Evolutionary conservation across 1,140 invertebrate species (phyloP).

Genomic region (Aphelenchoides besseyi): DNA sequence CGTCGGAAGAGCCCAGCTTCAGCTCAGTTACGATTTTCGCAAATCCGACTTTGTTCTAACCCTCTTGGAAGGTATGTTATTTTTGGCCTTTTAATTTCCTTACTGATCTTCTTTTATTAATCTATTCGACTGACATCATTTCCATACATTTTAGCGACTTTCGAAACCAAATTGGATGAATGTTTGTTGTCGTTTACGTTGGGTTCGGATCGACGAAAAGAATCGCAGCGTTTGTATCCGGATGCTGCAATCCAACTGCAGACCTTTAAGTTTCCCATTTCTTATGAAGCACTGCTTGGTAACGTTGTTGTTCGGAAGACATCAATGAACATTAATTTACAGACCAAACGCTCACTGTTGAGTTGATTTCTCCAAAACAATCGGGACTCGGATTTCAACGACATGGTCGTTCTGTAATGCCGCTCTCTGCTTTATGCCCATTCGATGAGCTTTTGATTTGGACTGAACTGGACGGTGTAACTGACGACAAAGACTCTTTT

Average conservation of each 20-base stretch:
- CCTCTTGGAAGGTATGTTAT: constrained; percentile 19
- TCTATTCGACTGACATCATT: neutral
- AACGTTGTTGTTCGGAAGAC: no score
- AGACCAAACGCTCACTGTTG: constrained; percentile 12
- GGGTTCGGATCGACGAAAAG: neutral
- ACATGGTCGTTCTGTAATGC: neutral
- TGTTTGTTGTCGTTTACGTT: neutral
- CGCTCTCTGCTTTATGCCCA: constrained; percentile 4
- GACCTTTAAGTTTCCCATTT: constrained; percentile 13
- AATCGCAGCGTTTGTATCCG: neutral
- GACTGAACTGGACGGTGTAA: constrained; percentile 7
- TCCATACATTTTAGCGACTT: neutral
- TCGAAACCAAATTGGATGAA: constrained; percentile 18
- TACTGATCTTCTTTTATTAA: no score
- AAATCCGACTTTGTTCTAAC: neutral
- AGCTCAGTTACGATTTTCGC: constrained; percentile 12
- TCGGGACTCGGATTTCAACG: neutral
- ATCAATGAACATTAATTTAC: no score
- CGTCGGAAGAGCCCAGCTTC: neutral
- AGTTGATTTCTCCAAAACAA: constrained; percentile 2
- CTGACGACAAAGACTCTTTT: neutral
- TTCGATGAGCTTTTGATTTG: constrained; percentile 15
- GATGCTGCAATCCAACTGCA: neutral
- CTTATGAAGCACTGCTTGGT: constrained; percentile 6
- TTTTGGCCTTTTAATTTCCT: no score